Base-by-base conservation (phyloP, 2,113 vertebrate genomes). In the Seriola quinqueradiata region DNA sequence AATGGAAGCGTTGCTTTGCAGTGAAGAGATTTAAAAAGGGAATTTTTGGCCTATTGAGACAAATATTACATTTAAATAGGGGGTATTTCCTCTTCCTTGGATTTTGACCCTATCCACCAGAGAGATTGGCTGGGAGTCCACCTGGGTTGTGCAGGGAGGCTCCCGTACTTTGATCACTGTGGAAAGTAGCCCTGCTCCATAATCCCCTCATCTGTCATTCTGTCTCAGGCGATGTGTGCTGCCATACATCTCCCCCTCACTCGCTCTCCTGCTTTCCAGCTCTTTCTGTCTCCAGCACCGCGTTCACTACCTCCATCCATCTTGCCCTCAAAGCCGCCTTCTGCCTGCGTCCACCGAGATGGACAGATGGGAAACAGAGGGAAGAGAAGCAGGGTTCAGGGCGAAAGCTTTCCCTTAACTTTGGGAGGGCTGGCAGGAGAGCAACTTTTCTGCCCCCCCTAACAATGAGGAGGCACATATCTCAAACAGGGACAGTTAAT, bases 191-290 rank as follows among this genome's bases (percentile, higher is more conserved):
- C 90, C 75, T 84, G 87, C 82, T 75, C 83, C 67, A 80, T 92
- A 92, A 90, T 92, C 88, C 84, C 85, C 82, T 91, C 93, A 93
- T 94, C 90, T 88, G 91, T 94, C 93, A 94, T 92, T 83, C 88
- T 93, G 93, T 94, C 92, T 65, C 74, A 70, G 76, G 48, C 66
- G 36, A 91, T 94, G 87, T 83, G 71, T 52, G 69, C 79, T 32
- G 74, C 91, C 90, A 94, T 94, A 88, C 87, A 91, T 94, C 92
- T 93, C 86, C 63, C 85, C 73, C 68, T 79, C 89, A 52, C 84
- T 42, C 67, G 19, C 80, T 78, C 84, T 84, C 75, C 61, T 14
- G 25, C 70, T 75, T 61, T 69, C 77, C 78, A 38, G 73, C 67
- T 89, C 66, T 74, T 75, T 84, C 79, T 63, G 57, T 90, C 83